Conservation (phyloP, 2,113 vertebrate genomes). For the Eurystomus gularis region DNA sequence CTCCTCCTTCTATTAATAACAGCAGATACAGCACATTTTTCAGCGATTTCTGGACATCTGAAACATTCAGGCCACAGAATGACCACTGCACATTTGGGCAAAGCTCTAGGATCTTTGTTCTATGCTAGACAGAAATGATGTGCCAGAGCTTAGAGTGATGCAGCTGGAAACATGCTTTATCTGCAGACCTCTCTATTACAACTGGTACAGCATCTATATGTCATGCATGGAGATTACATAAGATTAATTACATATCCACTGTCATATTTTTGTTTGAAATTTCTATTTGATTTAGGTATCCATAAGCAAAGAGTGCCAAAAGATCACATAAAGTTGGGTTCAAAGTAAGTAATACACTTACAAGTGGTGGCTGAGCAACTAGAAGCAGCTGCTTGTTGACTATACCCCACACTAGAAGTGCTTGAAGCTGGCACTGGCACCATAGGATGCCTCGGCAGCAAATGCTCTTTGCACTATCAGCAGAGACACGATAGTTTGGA, state of each 20-base stretch:
- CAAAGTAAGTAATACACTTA: not conserved
- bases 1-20: not conserved
- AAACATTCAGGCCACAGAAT: not conserved
- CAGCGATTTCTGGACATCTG: not conserved
- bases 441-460: not conserved
- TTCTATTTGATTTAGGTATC: not conserved
- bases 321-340: not conserved
- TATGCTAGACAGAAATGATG: not conserved
- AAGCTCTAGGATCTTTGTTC: not conserved
- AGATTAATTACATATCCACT: not conserved
- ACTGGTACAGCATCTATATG: not conserved
- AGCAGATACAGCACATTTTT: not conserved
- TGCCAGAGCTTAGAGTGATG: not conserved
- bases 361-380: not conserved
- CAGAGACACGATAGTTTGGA: not conserved
- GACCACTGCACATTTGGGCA: not conserved
- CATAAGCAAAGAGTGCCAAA: not conserved
- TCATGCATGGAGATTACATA: not conserved
- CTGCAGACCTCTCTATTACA: not conserved
- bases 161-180: not conserved
- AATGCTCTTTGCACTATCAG: not conserved
- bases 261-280: not conserved
- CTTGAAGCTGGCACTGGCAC: not conserved
- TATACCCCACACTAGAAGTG: not conserved
- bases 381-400: not conserved